These are phyloP conservation scores for Spinus pinus DNA, from an alignment of 2,797 vertebrate species.

Conservation along the genomic window DNA sequence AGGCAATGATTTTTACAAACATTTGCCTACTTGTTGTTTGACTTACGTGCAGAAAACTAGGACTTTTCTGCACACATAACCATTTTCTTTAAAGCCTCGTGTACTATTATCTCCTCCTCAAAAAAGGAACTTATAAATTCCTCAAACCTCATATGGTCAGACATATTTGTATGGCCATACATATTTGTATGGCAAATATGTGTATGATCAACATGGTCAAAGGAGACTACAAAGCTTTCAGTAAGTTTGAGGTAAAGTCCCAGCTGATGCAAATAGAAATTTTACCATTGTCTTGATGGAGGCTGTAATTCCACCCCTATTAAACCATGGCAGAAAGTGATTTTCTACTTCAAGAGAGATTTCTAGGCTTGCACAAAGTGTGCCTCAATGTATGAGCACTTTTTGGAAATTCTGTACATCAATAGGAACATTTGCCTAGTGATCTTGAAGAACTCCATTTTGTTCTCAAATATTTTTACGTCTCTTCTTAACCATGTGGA, in stretches of 20 bases:
- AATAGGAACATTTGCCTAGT: neutral
- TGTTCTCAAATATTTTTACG: neutral
- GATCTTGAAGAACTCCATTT: neutral
- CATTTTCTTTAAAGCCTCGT: neutral
- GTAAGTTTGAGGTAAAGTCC: neutral
- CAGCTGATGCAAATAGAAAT: neutral
- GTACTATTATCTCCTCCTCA: neutral
- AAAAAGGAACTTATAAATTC: neutral
- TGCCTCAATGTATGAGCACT: neutral
- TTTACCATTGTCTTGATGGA: neutral
- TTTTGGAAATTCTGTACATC: neutral
- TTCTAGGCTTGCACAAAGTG: neutral
- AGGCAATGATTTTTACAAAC: neutral
- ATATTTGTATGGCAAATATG: neutral
- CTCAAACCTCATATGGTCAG: neutral
- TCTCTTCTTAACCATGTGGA: neutral
- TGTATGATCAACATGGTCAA: neutral
- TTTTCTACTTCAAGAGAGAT: neutral
- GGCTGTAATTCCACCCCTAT: neutral
- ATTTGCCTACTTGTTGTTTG: neutral
- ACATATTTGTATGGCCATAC: neutral
- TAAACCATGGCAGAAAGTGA: neutral
- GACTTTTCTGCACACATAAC: neutral
- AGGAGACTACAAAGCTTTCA: neutral
- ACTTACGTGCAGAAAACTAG: neutral